Conservation (phyloP, 2,113 vertebrate species). For the Aleadryas rufinucha region DNA sequence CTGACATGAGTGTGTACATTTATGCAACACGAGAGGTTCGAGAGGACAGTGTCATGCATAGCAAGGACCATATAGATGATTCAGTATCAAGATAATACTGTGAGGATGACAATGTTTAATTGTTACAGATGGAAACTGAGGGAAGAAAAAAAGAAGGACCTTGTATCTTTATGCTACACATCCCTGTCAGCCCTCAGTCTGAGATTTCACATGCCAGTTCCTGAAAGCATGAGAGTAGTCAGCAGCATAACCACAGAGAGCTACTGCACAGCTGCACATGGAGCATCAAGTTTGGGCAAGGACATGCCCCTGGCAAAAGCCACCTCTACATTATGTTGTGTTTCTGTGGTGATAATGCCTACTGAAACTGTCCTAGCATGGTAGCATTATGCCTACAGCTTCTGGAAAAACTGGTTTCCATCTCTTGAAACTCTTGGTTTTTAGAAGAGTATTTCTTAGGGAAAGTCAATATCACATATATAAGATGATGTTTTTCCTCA, state of each 20-base stretch:
- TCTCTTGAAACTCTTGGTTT: not conserved
- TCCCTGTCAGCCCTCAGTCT: not conserved
- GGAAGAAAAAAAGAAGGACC: not conserved
- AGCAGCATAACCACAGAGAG: not conserved
- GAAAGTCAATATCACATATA: not conserved
- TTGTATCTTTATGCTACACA: not conserved
- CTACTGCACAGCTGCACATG: not conserved
- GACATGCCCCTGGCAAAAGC: not conserved
- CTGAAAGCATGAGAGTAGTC: not conserved
- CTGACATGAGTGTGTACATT: not conserved
- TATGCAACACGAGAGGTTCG: not conserved
- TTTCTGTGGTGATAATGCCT: not conserved
- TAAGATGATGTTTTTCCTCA: not conserved
- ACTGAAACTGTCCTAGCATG: not conserved
- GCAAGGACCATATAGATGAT: not conserved
- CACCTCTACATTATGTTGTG: rapidly evolving
- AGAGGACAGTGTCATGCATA: not conserved
- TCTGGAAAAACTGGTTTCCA: not conserved
- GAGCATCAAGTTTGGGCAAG: not conserved
- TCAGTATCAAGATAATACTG: not conserved
- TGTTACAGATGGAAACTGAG: not conserved
- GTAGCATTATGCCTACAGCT: not conserved
- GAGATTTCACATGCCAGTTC: not conserved
- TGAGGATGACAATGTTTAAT: not conserved
- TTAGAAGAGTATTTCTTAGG: not conserved